A percentile compares a stretch with the other conserved stretches of the same genome.
Evolutionary conservation across 2,888 invertebrate genomes (phyloP).

Genomic region (Aethes cnicana): DNA sequence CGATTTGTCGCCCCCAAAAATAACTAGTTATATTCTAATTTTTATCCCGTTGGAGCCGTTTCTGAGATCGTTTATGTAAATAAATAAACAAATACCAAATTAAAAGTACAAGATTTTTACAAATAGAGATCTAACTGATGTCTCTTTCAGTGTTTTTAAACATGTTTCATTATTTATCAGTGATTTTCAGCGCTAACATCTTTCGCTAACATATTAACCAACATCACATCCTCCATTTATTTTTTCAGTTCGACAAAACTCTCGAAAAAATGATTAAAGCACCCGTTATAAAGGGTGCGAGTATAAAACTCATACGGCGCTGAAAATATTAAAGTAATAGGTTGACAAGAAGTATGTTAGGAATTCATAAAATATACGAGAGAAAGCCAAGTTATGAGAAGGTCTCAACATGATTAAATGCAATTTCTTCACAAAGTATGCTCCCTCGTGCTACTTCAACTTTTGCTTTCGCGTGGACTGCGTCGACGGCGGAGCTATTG

Average conservation of each 20-base stretch:
- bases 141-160: too few species aligned
- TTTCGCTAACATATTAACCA: too few species aligned
- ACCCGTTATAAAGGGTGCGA: conserved; percentile 62
- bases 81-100: conserved; percentile 11
- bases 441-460: conserved; percentile 59
- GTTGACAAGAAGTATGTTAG: conserved; percentile 69
- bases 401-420: conserved; percentile 75
- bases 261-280: conserved; percentile 55
- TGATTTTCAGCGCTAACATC: too few species aligned
- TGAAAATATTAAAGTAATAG: conserved; percentile 70
- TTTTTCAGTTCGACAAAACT: conserved; percentile 37
- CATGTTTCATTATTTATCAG: too few species aligned
- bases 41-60: too few species aligned
- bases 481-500: conserved; percentile 47
- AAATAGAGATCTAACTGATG: too few species aligned
- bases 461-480: conserved; percentile 62
- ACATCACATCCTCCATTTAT: too few species aligned
- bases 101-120: conserved; percentile 7
- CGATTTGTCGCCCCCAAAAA: too few species aligned
- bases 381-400: conserved; percentile 65
- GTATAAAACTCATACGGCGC: conserved; percentile 50
- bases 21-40: too few species aligned
- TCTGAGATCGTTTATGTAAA: background rate
- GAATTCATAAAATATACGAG: conserved; percentile 70
- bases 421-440: conserved; percentile 78